Evolutionary conservation across 1,140 invertebrate species (phyloP), one percentile per base, ranked within the genome.

Genomic region (Helicoverpa zea): DNA sequence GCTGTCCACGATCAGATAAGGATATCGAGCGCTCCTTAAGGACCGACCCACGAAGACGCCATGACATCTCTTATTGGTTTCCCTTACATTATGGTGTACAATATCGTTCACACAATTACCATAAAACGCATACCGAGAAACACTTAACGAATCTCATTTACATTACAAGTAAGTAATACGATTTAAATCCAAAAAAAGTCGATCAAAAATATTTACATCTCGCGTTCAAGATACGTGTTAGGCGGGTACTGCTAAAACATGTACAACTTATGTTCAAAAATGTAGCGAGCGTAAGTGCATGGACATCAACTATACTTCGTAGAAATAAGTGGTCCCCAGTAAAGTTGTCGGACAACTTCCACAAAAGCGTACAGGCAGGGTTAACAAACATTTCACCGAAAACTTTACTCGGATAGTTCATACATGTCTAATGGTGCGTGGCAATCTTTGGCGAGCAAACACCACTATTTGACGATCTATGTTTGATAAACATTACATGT

Each of bases 361-460:
- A 80, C 73, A 61, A 81, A 83, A 76, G 63, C 61, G 79, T 35
- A 78, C 47, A 66, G 43, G 18, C 73, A 76, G 79, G 52, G 58
- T 54, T 54, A 63, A 72, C 79, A 78, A 82, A 81, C 49, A 84
- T 77, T 82, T 75, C 73, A 63, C 58, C 75, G 75, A 66, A 75
- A 66, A 64, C 51, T 16, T 54, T 23, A 54, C 75, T 77, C 59
- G 66, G 58, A 83, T 72, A 80, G 66, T 81, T 68, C 58, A 59
- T 78, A 78, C 68, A 81, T 18, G 52, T 78, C 66, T 81, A 83
- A 83, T 78, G 75, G 75, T 74, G 49, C 82, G 74, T 78, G 66
- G 56, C 64, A 73, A 77, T 80, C 72, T 77, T 77, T 76, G 73
- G 16, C 16, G 13, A 68, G 68, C 68, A 81, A 83, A 80, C 30